These are phyloP conservation scores for Anarsia innoxiella DNA, from an alignment of 2,888 invertebrate species.

Conservation along the genomic window DNA sequence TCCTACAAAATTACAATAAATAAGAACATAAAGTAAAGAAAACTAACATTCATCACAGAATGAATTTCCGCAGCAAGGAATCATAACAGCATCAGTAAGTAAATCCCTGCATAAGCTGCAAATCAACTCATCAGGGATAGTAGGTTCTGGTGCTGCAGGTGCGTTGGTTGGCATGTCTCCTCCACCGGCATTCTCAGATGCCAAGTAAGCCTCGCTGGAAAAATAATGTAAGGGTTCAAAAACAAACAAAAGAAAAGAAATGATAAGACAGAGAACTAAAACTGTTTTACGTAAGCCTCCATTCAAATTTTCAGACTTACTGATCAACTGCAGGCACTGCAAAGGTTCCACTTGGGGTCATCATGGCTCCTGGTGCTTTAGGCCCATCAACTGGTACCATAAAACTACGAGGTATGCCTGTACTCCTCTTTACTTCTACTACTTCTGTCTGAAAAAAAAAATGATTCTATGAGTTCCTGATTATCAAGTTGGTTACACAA, in stretches of 20 bases:
- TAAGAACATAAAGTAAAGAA: neutral
- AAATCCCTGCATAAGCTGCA: constrained; percentile 96
- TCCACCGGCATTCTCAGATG: constrained; percentile 76
- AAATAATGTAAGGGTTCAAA: neutral
- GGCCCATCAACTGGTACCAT: constrained; percentile 95
- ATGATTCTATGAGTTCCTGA: too few relatives aligned
- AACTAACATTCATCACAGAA: constrained; percentile 98
- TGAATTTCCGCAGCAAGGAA: constrained; percentile 98
- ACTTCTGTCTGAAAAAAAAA: constrained; percentile 69
- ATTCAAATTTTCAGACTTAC: constrained; percentile 78
- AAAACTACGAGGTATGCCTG: constrained; percentile 98
- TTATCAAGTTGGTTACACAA: neutral
- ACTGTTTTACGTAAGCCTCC: too few relatives aligned
- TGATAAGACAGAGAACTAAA: too few relatives aligned
- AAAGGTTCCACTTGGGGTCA: constrained; percentile 90
- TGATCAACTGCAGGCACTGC: constrained; percentile 92
- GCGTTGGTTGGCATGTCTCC: constrained; percentile 75
- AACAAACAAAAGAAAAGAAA: too few relatives aligned
- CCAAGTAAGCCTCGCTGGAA: constrained; percentile 84
- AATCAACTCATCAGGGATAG: constrained; percentile 92
- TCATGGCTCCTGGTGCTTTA: constrained; percentile 91
- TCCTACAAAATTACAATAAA: neutral
- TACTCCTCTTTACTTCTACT: constrained; percentile 92
- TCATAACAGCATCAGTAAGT: constrained; percentile 96
- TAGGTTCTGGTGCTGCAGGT: constrained; percentile 81